A percentile compares a stretch with the other conserved stretches of the same genome.
Conservation (phyloP, 2,113 vertebrate genomes). For the Taxidea taxus region DNA sequence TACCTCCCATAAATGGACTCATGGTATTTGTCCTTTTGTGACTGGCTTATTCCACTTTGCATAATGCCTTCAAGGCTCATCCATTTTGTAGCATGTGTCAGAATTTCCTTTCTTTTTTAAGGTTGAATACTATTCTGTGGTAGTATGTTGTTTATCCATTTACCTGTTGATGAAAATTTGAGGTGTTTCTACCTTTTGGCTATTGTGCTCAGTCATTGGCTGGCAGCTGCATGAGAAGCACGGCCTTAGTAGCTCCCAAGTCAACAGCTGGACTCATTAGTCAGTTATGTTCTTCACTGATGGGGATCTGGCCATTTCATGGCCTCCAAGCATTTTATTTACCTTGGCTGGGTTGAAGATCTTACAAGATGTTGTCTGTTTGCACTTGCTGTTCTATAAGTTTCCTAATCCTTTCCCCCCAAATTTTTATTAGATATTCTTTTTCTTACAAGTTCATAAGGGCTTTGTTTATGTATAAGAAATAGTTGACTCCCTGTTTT, state of each 20-base stretch:
- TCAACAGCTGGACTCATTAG: neutral
- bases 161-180: neutral
- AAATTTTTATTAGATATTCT: neutral
- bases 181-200: neutral
- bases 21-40: neutral
- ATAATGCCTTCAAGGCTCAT: neutral
- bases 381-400: neutral
- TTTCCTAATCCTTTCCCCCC: neutral
- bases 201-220: neutral
- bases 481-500: neutral
- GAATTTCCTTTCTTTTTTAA: neutral
- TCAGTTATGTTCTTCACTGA: neutral
- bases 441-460: conserved; percentile 1
- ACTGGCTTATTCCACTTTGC: neutral
- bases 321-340: neutral
- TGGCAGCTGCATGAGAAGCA: neutral
- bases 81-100: neutral
- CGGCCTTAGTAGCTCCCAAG: neutral
- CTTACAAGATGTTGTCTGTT: neutral
- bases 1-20: neutral
- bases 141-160: neutral
- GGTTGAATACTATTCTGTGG: neutral
- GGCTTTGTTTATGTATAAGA: neutral
- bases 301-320: neutral
- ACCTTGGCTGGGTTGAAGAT: neutral